Percentiles rank a stretch among this genome's conserved stretches.
Evolutionary conservation across 2,113 vertebrate species (phyloP).

Genomic region (Typhlomys cinereus): DNA sequence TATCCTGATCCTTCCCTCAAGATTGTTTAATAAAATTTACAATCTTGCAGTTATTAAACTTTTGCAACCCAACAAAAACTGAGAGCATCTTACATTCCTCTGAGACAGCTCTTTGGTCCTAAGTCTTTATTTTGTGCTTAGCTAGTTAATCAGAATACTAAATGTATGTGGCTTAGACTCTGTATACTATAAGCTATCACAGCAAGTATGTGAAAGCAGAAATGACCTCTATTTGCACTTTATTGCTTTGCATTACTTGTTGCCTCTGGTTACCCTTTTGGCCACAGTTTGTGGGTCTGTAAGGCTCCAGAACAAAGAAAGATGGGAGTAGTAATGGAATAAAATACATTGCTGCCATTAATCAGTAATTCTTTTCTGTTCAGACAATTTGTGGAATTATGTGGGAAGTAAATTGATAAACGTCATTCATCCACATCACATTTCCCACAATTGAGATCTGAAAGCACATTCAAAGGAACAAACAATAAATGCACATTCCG

Average conservation of each 20-base stretch:
- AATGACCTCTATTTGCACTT: background rate
- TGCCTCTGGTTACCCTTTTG: background rate
- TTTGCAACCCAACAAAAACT: conserved; percentile 12
- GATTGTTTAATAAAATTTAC: conserved; percentile 24
- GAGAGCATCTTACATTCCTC: conserved; percentile 4
- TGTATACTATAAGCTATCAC: too few relatives aligned
- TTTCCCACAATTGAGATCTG: conserved; percentile 74
- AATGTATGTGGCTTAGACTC: background rate
- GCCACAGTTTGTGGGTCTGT: conserved; percentile 36
- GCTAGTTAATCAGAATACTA: conserved; percentile 1
- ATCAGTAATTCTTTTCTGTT: conserved; percentile 68
- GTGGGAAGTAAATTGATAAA: conserved; percentile 76
- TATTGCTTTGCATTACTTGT: background rate
- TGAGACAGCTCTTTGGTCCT: background rate
- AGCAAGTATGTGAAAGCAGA: conserved; percentile 14
- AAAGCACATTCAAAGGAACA: conserved; percentile 67
- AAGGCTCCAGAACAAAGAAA: conserved; percentile 59
- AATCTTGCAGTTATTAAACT: background rate
- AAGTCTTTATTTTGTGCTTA: background rate
- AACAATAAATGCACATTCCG: conserved; percentile 68
- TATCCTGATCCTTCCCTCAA: background rate
- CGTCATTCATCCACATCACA: conserved; percentile 65
- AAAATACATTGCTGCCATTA: conserved; percentile 61
- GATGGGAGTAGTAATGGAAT: conserved; percentile 67
- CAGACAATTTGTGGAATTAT: conserved; percentile 79